Evolutionary conservation across 2,888 invertebrate genomes (phyloP), one percentile per base, ranked within the genome.

Genomic region (Phengaris alcon): DNA sequence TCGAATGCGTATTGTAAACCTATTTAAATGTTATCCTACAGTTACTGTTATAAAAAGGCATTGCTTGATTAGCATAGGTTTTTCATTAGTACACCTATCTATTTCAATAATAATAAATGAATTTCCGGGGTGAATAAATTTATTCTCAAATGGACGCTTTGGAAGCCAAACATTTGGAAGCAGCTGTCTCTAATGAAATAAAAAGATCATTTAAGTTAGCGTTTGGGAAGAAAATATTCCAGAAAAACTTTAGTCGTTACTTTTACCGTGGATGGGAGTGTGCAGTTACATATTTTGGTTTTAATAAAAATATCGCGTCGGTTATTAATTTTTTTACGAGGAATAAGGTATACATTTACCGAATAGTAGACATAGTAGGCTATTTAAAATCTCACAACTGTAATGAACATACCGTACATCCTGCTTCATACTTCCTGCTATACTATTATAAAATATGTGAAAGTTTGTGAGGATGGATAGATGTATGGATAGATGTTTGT

Each of bases 111-210:
- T 72, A 72, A 54, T 52, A 72, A 72, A 52, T 72, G 54, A 72
- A 72, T 54, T 22, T 72, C 72, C 54, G 54, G 72, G 72, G 52
- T 72, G 72, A 72, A 72, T 72, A 51, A 72, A 72, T 72, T 72
- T 54, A 35, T 72, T 72, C 54, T 7, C 35, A 35, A 35, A 54
- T 48, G 72, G 72, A 22, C 35, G 22, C 12, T 72, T 54, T 52
- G 12, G 13, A 48, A 72, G 22, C 72, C 72, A 35, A 72, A 72
- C 72, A 72, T 72, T 72, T 72, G 51, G 72, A 72, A 52, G 54
- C 72, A 72, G 72, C 52, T 72, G 72, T 72, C 52, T 13, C 52
- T 52, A 52, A 72, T 72, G 52, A 72, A 72, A 72, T 72, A 35
- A 48, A 70, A 70, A 70, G 48, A 70, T 70, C 70, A 70, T 48